A percentile compares a stretch with the other conserved stretches of the same genome.
These are phyloP conservation scores for Xenopus borealis DNA, from an alignment of 2,113 vertebrate species.

Conservation along the genomic window DNA sequence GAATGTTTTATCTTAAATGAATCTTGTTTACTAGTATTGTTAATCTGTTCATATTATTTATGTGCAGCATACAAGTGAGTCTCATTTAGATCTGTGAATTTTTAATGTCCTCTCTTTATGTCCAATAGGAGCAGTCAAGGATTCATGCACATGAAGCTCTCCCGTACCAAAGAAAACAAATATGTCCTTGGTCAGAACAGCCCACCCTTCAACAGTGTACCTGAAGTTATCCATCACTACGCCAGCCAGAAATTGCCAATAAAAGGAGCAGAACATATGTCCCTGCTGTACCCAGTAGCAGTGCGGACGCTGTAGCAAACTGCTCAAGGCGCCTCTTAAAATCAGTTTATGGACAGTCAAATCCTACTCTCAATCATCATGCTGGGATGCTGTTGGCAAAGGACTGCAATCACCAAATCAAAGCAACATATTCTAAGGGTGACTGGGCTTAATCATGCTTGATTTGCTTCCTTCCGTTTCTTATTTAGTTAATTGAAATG, in stretches of 20 bases:
- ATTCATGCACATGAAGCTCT: conserved; percentile 98
- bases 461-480: conserved; percentile 7
- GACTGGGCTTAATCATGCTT: not conserved
- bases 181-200: conserved; percentile 97
- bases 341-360: not conserved
- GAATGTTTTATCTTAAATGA: no score
- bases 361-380: not conserved
- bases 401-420: not conserved
- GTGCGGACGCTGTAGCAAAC: conserved; percentile 86
- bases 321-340: not conserved
- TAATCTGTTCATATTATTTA: no score
- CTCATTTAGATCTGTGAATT: no score
- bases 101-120: not conserved
- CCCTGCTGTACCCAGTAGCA: conserved; percentile 92
- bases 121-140: conserved; percentile 92
- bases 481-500: not conserved
- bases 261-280: conserved; percentile 97
- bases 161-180: conserved; percentile 90
- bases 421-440: not conserved
- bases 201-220: conserved; percentile 91
- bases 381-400: not conserved
- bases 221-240: conserved; percentile 95
- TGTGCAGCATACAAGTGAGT: no score
- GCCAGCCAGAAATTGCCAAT: conserved; percentile 97
- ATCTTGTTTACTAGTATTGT: no score